phyloP scores from a whole-genome alignment of 1,140 invertebrate genomes.

The Scaptomyza hsui region DNA sequence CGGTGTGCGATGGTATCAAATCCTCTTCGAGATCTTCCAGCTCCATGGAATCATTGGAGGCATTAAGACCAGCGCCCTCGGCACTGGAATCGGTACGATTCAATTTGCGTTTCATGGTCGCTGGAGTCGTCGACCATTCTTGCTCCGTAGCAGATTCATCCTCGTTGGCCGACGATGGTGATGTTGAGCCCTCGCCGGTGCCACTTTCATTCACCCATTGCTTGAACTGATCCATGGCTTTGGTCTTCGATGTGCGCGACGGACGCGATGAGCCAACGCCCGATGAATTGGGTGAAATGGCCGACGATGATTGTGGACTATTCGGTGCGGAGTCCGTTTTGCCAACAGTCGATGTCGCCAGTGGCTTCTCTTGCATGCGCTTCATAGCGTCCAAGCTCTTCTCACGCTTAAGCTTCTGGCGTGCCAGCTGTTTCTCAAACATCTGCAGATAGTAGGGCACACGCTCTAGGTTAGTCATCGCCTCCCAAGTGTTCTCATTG shows the following conservation, averaged over 20 bases:
- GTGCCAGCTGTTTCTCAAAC: slow-evolving; percentile 91
- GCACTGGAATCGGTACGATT: slow-evolving; percentile 72
- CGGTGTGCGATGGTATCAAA: slow-evolving; percentile 74
- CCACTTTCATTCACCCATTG: slow-evolving; percentile 86
- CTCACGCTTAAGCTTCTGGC: slow-evolving; percentile 89
- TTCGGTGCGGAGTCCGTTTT: slow-evolving; percentile 39
- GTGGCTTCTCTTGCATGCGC: slow-evolving; percentile 58
- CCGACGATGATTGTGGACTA: slow-evolving; percentile 45
- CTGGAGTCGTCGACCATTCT: slow-evolving; percentile 65
- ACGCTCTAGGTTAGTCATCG: slow-evolving; percentile 88
- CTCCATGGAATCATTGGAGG: slow-evolving; percentile 76
- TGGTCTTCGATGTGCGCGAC: slow-evolving; percentile 91
- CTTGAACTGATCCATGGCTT: slow-evolving; percentile 93
- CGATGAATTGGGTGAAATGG: slow-evolving; percentile 53
- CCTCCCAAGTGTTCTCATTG: slow-evolving; percentile 92
- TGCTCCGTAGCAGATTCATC: slow-evolving; percentile 66
- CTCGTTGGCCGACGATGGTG: slow-evolving; percentile 67
- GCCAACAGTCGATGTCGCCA: neutral
- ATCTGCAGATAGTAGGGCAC: slow-evolving; percentile 91
- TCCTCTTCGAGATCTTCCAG: slow-evolving; percentile 80
- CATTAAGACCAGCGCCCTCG: slow-evolving; percentile 69
- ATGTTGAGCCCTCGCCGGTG: slow-evolving; percentile 58
- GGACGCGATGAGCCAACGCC: slow-evolving; percentile 85
- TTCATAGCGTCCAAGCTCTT: slow-evolving; percentile 83
- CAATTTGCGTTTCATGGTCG: slow-evolving; percentile 72